These are phyloP conservation scores for Propithecus deckenii DNA, from an alignment of 2,797 vertebrate species.

Conservation along the genomic window DNA sequence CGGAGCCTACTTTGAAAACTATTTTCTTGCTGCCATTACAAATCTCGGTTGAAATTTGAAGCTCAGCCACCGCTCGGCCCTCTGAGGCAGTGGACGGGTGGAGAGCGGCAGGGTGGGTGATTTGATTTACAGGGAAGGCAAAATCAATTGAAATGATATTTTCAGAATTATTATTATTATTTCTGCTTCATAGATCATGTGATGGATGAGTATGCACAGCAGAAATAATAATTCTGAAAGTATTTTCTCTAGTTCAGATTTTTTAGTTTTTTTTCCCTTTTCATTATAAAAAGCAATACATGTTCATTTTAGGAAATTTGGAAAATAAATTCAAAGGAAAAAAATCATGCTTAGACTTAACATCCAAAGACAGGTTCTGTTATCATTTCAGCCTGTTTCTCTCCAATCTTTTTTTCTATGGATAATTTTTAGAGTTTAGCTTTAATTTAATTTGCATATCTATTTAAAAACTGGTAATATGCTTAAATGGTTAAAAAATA, in stretches of 20 bases:
- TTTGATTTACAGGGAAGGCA: neutral
- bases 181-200: neutral
- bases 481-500: neutral
- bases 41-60: neutral
- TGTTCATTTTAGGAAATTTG: neutral
- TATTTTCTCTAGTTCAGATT: neutral
- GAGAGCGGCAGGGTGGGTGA: no score
- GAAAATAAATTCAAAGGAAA: neutral
- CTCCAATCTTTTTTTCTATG: neutral
- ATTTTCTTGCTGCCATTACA: neutral
- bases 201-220: neutral
- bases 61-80: neutral
- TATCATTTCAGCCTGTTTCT: neutral
- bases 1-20: neutral
- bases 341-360: neutral
- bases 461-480: neutral
- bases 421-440: neutral
- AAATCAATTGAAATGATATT: neutral
- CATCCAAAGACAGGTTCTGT: neutral
- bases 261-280: neutral
- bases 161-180: neutral
- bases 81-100: neutral
- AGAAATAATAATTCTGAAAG: neutral
- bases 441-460: neutral
- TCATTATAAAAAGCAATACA: neutral